Evolutionary conservation across 2,888 invertebrate genomes (phyloP).

Genomic region (Andrena trimmerana): DNA sequence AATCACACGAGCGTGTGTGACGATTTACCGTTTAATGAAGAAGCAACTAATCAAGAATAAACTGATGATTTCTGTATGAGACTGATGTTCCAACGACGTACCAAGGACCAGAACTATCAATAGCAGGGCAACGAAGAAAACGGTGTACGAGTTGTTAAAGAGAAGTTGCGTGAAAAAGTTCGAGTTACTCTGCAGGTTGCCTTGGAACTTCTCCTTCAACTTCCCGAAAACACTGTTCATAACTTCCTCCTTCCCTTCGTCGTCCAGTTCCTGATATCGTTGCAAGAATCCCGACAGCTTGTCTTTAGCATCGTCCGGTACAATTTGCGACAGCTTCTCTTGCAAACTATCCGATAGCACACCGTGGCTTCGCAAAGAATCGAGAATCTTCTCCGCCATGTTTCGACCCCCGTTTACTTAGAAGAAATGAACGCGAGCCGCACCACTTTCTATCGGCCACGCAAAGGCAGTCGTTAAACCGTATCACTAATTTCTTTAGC

Average conservation of each 20-base stretch:
- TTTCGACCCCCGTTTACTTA: not conserved
- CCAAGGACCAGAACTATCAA: constrained; percentile 57
- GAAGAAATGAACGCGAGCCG: not conserved
- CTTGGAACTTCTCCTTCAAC: constrained; percentile 81
- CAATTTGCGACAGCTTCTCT: constrained; percentile 59
- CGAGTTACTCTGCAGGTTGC: constrained; percentile 39
- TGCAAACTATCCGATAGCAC: constrained; percentile 47
- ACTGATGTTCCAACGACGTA: constrained; percentile 32
- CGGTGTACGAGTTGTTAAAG: constrained; percentile 19
- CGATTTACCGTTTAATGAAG: constrained; percentile 1
- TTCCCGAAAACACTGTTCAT: constrained; percentile 73
- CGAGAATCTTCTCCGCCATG: constrained; percentile 56
- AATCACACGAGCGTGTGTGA: constrained; percentile 82
- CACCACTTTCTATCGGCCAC: not conserved
- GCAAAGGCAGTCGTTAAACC: not conserved
- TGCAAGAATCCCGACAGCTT: constrained; percentile 67
- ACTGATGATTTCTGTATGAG: constrained; percentile 15
- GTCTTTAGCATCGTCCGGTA: constrained; percentile 57
- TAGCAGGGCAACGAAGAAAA: constrained; percentile 53
- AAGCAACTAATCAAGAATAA: not conserved
- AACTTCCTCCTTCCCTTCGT: constrained; percentile 83
- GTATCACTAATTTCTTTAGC: constrained; percentile 12
- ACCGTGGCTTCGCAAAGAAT: constrained; percentile 25
- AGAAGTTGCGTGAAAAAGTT: constrained; percentile 11
- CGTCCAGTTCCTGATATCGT: constrained; percentile 74